Percentiles rank a stretch among this genome's conserved stretches.
These are phyloP conservation scores for Hydropotes inermis DNA, from an alignment of 2,113 vertebrate species.

Conservation along the genomic window DNA sequence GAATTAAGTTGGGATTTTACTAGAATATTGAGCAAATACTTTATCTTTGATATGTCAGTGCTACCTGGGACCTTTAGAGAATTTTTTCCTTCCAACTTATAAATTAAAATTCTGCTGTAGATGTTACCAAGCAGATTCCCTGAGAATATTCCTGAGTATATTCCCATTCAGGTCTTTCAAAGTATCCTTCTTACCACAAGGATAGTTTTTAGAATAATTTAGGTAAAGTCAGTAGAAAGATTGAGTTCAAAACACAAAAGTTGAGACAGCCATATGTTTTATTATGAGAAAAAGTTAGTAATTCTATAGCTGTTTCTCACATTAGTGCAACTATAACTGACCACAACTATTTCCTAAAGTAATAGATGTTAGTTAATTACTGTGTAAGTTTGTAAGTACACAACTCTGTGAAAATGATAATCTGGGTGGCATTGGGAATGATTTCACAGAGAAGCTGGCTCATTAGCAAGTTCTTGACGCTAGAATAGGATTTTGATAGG, in stretches of 20 bases:
- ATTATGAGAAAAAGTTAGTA: not conserved
- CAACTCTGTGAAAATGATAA: not conserved
- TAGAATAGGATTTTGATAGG: not conserved
- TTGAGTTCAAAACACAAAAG: not conserved
- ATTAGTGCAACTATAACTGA: not conserved
- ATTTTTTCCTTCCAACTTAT: not conserved
- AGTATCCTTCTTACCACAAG: not conserved
- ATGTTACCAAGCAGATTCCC: not conserved
- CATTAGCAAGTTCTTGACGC: not conserved
- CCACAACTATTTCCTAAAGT: not conserved
- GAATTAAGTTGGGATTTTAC: constrained; percentile 52
- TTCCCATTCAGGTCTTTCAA: not conserved
- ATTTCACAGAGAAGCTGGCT: not conserved
- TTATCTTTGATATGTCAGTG: constrained; percentile 18
- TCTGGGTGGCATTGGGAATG: not conserved
- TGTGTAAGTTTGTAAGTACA: not conserved
- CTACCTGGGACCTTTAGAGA: not conserved
- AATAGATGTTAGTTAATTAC: not conserved
- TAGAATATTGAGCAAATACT: constrained; percentile 28
- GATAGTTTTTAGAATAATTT: not conserved
- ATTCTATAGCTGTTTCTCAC: not conserved
- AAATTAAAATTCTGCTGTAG: not conserved
- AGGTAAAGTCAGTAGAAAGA: not conserved
- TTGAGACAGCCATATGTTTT: not conserved
- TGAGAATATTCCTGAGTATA: not conserved